Conservation (phyloP, 2,888 invertebrate species). For the Volucella inflata region DNA sequence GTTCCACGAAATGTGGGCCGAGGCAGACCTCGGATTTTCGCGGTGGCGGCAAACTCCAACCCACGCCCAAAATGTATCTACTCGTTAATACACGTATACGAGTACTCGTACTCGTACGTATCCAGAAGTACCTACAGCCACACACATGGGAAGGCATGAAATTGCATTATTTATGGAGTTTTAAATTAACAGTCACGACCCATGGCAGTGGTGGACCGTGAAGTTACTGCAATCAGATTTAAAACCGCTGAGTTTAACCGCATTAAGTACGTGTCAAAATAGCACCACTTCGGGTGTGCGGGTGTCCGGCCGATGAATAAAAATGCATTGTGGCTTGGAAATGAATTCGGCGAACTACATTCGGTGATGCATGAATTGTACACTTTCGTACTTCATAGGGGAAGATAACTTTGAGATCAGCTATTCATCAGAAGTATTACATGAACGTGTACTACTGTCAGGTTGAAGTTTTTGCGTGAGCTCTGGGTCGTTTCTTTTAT, state of each 20-base stretch:
- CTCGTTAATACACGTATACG: no score
- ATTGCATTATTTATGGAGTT: slow-evolving; percentile 74
- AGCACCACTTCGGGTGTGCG: slow-evolving; percentile 50
- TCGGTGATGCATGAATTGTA: slow-evolving; percentile 7
- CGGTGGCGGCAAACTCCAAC: not conserved
- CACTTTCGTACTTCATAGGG: no score
- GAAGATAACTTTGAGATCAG: no score
- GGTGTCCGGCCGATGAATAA: slow-evolving; percentile 24
- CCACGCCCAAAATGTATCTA: no score
- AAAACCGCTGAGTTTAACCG: slow-evolving; percentile 75
- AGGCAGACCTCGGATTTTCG: not conserved
- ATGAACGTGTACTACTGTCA: no score
- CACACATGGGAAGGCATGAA: slow-evolving; percentile 39
- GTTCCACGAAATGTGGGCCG: slow-evolving; percentile 14
- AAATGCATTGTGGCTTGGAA: slow-evolving; percentile 27
- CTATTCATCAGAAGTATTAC: no score
- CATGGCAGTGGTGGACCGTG: slow-evolving; percentile 69
- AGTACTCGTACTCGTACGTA: not conserved
- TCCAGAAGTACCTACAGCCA: not conserved
- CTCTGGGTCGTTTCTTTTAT: no score
- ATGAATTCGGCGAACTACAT: not conserved
- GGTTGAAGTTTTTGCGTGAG: no score
- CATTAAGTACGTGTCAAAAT: slow-evolving; percentile 76
- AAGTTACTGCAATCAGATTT: slow-evolving; percentile 73
- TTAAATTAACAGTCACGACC: slow-evolving; percentile 71